A percentile compares a stretch with the other conserved stretches of the same genome.
Conservation (phyloP, 2,797 vertebrate genomes). For the Pangasius macronema region DNA sequence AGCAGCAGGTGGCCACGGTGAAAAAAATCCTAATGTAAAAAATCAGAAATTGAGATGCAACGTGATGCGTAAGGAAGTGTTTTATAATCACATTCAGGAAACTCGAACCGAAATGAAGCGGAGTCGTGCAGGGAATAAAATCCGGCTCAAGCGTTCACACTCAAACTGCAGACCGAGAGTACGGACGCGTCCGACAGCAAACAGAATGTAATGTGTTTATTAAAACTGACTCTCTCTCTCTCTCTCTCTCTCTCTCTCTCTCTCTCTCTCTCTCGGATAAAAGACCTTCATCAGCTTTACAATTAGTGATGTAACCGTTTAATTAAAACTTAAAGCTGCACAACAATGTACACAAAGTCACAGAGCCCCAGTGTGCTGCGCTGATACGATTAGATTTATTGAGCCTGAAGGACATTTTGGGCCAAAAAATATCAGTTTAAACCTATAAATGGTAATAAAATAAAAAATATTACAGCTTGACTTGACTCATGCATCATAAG, state of each 20-base stretch:
- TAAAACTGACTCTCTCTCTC: not conserved
- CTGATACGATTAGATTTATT: not conserved
- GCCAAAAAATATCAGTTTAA: not conserved
- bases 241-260: not conserved
- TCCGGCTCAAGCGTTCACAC: not conserved
- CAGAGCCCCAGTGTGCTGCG: not conserved
- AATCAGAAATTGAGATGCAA: not conserved
- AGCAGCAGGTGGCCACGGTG: not conserved
- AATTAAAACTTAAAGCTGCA: not conserved
- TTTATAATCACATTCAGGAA: slow-evolving; percentile 14
- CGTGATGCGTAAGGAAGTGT: not conserved
- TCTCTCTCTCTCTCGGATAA: not conserved
- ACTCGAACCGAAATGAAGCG: not conserved
- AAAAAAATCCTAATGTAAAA: not conserved
- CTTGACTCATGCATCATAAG: not conserved
- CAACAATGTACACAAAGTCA: not conserved
- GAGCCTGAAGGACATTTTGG: not conserved
- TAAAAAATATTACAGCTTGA: not conserved
- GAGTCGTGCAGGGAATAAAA: slow-evolving; percentile 1
- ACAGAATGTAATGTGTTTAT: not conserved
- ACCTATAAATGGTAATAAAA: not conserved
- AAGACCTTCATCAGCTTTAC: not conserved
- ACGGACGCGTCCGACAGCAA: not conserved
- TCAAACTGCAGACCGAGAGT: not conserved
- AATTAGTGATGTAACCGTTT: not conserved